phyloP scores from a whole-genome alignment of 2,797 vertebrate species.

The Phalanger gymnotis region DNA sequence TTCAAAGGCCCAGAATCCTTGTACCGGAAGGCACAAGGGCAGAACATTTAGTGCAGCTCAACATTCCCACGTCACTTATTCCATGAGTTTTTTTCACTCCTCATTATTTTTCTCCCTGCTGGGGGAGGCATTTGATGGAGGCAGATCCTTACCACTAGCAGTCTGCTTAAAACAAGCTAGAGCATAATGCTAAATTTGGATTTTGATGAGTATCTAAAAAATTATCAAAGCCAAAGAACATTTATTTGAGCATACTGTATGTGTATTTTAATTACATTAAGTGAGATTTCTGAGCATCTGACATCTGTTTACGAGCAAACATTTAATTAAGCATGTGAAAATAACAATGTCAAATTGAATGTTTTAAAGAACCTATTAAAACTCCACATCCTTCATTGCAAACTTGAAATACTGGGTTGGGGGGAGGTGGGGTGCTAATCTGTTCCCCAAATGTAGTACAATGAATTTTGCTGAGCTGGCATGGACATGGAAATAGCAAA shows the following conservation, averaged over 20 bases:
- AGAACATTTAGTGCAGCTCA: slow-evolving; percentile 15
- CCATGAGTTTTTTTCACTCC: slow-evolving; percentile 1
- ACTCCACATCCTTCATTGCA: not conserved
- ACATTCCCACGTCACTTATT: slow-evolving; percentile 3
- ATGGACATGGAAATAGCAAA: not conserved
- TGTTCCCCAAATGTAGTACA: not conserved
- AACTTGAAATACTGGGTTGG: not conserved
- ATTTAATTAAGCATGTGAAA: slow-evolving; percentile 75
- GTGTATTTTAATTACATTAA: slow-evolving; percentile 77
- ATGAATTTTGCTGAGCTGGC: not conserved
- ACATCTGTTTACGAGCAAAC: slow-evolving; percentile 78
- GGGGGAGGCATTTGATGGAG: slow-evolving; percentile 55
- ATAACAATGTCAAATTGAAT: slow-evolving; percentile 61
- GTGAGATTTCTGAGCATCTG: slow-evolving; percentile 73
- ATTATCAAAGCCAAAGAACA: slow-evolving; percentile 65
- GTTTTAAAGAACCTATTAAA: slow-evolving; percentile 49
- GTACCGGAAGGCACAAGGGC: not conserved
- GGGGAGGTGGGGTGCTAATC: not conserved
- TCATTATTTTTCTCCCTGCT: slow-evolving; percentile 61
- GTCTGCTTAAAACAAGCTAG: slow-evolving; percentile 58
- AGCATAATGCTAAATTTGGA: slow-evolving; percentile 63
- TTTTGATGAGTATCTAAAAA: slow-evolving; percentile 71
- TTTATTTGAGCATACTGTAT: slow-evolving; percentile 71
- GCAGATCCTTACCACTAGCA: slow-evolving; percentile 55
- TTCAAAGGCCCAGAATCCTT: not conserved